phyloP scores from a whole-genome alignment of 2,113 vertebrate genomes.

The Atherinomorus stipes region DNA sequence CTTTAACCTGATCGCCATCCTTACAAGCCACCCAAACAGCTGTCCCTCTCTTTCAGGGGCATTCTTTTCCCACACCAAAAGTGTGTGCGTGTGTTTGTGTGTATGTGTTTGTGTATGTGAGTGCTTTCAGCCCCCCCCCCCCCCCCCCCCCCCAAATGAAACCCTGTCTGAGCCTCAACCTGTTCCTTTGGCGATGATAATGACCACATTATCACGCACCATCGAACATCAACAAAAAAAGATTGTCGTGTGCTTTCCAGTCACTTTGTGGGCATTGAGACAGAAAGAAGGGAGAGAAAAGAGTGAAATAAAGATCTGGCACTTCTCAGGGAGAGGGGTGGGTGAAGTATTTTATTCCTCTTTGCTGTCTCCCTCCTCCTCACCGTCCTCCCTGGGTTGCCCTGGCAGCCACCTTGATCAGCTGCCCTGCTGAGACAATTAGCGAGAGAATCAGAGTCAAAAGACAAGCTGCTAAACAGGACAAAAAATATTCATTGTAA shows the following conservation, averaged over 20 bases:
- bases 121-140: slow-evolving; percentile 83
- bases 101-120: slow-evolving; percentile 56
- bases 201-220: slow-evolving; percentile 98
- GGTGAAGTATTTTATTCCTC: slow-evolving; percentile 76
- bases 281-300: slow-evolving; percentile 70
- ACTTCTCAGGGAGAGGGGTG: slow-evolving; percentile 83
- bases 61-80: slow-evolving; percentile 92
- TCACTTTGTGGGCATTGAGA: slow-evolving; percentile 85
- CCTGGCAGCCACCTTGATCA: slow-evolving; percentile 83
- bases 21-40: slow-evolving; percentile 86
- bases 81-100: slow-evolving; percentile 71
- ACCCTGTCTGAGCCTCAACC: slow-evolving; percentile 96
- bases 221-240: slow-evolving; percentile 94
- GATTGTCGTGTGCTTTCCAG: slow-evolving; percentile 93
- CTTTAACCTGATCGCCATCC: slow-evolving; percentile 66
- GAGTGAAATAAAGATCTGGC: slow-evolving; percentile 83
- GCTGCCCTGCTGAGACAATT: slow-evolving; percentile 97
- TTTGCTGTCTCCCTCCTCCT: slow-evolving; percentile 45
- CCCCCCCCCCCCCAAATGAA: slow-evolving; percentile 86
- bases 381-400: slow-evolving; percentile 1
- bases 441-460: slow-evolving; percentile 92
- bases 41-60: slow-evolving; percentile 90
- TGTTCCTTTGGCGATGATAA: slow-evolving; percentile 95
- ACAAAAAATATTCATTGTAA: slow-evolving; percentile 52
- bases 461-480: slow-evolving; percentile 76